Base-by-base conservation (phyloP, 2,797 vertebrate genomes). In the Hypotaenidia philippensis region DNA sequence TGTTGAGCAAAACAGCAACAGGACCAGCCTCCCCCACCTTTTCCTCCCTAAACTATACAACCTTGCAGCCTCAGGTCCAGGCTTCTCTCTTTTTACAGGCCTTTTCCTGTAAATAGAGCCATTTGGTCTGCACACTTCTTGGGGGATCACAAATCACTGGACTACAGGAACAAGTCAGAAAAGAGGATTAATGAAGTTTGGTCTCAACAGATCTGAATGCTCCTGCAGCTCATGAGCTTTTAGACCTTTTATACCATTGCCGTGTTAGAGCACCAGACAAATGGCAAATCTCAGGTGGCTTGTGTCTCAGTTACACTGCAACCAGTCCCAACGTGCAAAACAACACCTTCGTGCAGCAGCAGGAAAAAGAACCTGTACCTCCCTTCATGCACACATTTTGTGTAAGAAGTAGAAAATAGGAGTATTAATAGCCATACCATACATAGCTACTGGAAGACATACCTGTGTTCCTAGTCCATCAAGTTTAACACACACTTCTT, bases 1-100 rank as follows among this genome's bases (percentile, higher is more conserved):
- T 76, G 68, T 91, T 92, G 90, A 88, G 96, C 97, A 98, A 98
- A 98, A 98, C 95, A 97, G 96, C 95, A 97, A 97, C 90, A 97
- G 94, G 97, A 96, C 94, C 94, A 96, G 40, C 44, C 6, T 64
- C 34, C 19, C 17, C 11, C 12, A 49, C 17, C 52, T 52, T 60
- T 69, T 68, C 23, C 40, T 71, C 65, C 44, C 32, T 38, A 57
- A 90, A 34, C 14, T 45, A 14, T 1, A 36, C 36, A 61, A 27
- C n/a, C 15, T 83, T 60, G 25, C 55, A 74, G 36, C 71, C 32
- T 77, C 79, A 63, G 63, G 10, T 72, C 41, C 52, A 64, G 21
- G 16, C 4, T 81, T 78, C n/a, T 57, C 41, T n/a, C 5, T 55
- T 53, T 81, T 64, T 19, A 50, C 2, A 47, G 38, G 15, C 8